Percentiles rank a stretch among this genome's conserved stretches.
Evolutionary conservation across 2,113 vertebrate genomes (phyloP).

Genomic region (Ochotona curzoniae): DNA sequence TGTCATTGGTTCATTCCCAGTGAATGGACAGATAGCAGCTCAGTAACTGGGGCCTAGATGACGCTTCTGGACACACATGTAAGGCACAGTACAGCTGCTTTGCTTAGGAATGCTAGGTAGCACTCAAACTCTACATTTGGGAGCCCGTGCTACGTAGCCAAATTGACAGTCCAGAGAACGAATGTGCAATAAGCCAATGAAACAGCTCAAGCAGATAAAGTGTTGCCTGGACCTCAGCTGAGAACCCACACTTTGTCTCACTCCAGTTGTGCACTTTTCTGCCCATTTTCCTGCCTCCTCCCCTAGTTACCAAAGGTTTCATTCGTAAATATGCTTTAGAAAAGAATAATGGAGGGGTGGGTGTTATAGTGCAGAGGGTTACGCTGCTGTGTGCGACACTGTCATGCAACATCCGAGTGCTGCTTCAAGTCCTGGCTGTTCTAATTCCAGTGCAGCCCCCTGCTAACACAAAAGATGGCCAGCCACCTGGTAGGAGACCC

Average conservation of each 20-base stretch:
- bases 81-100: neutral
- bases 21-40: neutral
- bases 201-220: neutral
- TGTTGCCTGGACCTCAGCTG: neutral
- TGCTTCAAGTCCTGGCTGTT: too few relatives aligned
- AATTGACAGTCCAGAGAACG: neutral
- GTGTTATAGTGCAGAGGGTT: too few relatives aligned
- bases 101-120: neutral
- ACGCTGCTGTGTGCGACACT: too few relatives aligned
- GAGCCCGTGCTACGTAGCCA: neutral
- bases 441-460: too few relatives aligned
- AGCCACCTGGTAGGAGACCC: too few relatives aligned
- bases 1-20: neutral
- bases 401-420: too few relatives aligned
- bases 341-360: too few relatives aligned
- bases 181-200: neutral
- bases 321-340: too few relatives aligned
- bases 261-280: neutral
- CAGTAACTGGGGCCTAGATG: neutral
- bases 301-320: too few relatives aligned
- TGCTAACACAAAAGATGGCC: too few relatives aligned
- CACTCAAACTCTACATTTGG: fast-evolving
- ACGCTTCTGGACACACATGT: fast-evolving
- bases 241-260: neutral
- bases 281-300: too few relatives aligned